phyloP scores from a whole-genome alignment of 2,113 vertebrate genomes.

The Channa argus region DNA sequence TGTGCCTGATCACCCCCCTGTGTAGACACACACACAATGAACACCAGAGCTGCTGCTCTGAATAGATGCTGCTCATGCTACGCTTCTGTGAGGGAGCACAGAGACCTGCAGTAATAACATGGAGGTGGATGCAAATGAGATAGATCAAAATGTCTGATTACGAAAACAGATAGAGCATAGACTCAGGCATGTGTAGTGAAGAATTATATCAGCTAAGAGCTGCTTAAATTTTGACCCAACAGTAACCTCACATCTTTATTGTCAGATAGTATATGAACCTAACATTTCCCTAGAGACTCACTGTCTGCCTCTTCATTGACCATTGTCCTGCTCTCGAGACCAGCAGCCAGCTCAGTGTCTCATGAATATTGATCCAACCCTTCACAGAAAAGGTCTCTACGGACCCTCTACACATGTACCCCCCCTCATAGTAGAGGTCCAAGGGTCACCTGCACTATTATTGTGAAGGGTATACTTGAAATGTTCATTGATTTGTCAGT shows the following conservation, averaged over 20 bases:
- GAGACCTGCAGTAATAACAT: constrained; percentile 18
- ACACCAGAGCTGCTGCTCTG: too few species aligned
- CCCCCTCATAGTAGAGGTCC: background rate
- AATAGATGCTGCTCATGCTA: too few species aligned
- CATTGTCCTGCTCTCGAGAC: constrained; percentile 47
- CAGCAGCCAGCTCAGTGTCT: constrained; percentile 32
- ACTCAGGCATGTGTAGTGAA: constrained; percentile 19
- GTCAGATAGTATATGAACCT: constrained; percentile 56
- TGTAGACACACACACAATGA: too few species aligned
- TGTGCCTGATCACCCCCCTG: too few species aligned
- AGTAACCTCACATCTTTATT: constrained; percentile 47
- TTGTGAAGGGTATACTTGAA: constrained; percentile 20
- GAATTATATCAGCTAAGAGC: constrained; percentile 29
- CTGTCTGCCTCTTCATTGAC: constrained; percentile 62
- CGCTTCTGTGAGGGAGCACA: constrained; percentile 2
- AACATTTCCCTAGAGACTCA: constrained; percentile 46
- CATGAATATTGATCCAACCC: constrained; percentile 66
- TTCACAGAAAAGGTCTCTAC: constrained; percentile 6
- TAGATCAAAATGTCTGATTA: constrained; percentile 55
- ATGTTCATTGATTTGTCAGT: constrained; percentile 37
- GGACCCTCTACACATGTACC: constrained; percentile 21
- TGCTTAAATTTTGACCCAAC: constrained; percentile 45
- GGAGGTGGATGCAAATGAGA: constrained; percentile 33
- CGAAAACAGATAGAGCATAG: constrained; percentile 24
- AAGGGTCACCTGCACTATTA: constrained; percentile 33